Conservation (phyloP, 2,888 invertebrate genomes). For the Lasioglossum pauxillum region DNA sequence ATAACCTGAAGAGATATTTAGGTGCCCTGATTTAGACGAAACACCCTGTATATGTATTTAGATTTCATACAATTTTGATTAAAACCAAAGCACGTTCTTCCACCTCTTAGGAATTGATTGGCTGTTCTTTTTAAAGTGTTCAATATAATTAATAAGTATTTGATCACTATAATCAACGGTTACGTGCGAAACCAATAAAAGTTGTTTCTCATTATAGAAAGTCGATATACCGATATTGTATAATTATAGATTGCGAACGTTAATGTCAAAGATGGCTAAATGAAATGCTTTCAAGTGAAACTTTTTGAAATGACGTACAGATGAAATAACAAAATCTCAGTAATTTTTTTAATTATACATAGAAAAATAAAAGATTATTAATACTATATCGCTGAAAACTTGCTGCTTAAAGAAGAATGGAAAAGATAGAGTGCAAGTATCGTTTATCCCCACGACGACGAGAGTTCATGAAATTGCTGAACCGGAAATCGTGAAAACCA, state of each 20-base stretch:
- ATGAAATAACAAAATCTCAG: neutral
- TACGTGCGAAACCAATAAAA: neutral
- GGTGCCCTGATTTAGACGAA: too few species aligned
- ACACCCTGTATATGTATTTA: too few species aligned
- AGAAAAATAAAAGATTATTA: neutral
- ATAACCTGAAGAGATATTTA: too few species aligned
- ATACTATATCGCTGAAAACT: neutral
- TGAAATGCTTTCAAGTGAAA: neutral
- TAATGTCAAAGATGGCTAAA: neutral
- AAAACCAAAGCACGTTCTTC: neutral
- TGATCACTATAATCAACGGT: neutral
- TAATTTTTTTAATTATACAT: neutral
- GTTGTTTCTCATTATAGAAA: neutral
- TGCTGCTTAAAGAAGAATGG: neutral
- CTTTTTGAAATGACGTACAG: neutral
- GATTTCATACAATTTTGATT: neutral
- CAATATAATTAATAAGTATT: neutral
- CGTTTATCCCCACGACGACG: conserved; percentile 7
- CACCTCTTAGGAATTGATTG: neutral
- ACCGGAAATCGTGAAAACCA: conserved; percentile 38
- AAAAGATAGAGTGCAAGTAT: neutral
- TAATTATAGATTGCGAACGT: neutral
- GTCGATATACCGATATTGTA: neutral
- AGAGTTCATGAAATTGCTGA: conserved; percentile 37
- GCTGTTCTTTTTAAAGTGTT: neutral